phyloP scores from a whole-genome alignment of 1,140 invertebrate species.

The Camponotus pennsylvanicus region DNA sequence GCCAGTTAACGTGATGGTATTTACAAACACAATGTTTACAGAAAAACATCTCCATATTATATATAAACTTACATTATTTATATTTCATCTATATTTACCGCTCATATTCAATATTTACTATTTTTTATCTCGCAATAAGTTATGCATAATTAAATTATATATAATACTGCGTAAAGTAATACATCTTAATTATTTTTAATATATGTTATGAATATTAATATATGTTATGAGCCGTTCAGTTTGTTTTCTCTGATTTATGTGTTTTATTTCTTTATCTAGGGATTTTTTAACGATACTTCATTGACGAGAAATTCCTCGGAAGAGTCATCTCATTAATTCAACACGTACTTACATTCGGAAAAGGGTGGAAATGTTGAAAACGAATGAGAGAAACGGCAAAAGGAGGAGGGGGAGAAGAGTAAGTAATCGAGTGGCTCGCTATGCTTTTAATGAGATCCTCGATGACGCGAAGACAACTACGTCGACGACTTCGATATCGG shows the following conservation, averaged over 20 bases:
- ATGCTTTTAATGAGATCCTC: slow-evolving; percentile 80
- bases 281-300: slow-evolving; percentile 71
- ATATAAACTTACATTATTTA: too few relatives aligned
- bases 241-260: background rate
- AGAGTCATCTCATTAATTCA: slow-evolving; percentile 77
- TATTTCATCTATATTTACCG: background rate
- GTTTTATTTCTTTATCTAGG: background rate
- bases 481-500: slow-evolving; percentile 17
- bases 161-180: background rate
- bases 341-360: slow-evolving; percentile 65
- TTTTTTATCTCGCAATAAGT: background rate
- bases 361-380: slow-evolving; percentile 21
- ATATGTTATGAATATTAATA: too few relatives aligned
- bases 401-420: slow-evolving; percentile 18
- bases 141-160: background rate
- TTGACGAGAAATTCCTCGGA: slow-evolving; percentile 65
- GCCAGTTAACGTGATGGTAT: background rate
- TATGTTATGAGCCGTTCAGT: background rate
- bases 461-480: slow-evolving; percentile 73
- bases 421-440: slow-evolving; percentile 76
- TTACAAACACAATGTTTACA: too few relatives aligned
- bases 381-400: slow-evolving; percentile 37
- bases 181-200: background rate
- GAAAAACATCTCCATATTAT: too few relatives aligned
- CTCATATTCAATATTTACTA: background rate